Conservation (phyloP, 2,888 invertebrate genomes). For the Germaria angustata region DNA sequence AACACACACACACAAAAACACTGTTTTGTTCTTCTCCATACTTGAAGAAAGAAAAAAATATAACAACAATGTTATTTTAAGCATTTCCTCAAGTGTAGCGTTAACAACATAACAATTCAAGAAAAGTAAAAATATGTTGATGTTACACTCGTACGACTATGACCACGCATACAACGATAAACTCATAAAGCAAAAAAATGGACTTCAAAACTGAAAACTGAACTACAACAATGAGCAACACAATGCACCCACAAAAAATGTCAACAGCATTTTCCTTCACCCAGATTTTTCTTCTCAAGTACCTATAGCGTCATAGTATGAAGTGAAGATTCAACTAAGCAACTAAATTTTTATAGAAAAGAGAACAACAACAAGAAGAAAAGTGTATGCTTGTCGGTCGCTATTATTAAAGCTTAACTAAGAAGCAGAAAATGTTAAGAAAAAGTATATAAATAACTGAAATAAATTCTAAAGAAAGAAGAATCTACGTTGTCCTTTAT, state of each 20-base stretch:
- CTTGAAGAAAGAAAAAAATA: background rate
- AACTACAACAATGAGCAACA: background rate
- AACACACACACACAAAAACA: conserved; percentile 27
- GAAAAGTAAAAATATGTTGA: conserved; percentile 46
- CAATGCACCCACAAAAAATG: conserved; percentile 23
- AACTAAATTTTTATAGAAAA: conserved; percentile 32
- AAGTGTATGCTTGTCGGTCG: background rate
- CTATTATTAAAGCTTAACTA: conserved; percentile 43
- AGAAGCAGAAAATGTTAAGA: background rate
- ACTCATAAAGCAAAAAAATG: conserved; percentile 44
- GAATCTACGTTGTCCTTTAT: conserved; percentile 25
- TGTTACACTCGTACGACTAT: conserved; percentile 21
- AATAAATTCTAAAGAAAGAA: conserved; percentile 31
- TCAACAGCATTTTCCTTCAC: conserved; percentile 66
- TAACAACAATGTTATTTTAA: conserved; percentile 54
- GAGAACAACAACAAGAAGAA: conserved; percentile 14
- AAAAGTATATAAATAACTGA: conserved; percentile 22
- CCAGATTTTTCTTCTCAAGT: conserved; percentile 48
- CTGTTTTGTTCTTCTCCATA: conserved; percentile 8
- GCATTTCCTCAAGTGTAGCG: conserved; percentile 62
- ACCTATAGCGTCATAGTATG: background rate
- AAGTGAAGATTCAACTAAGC: conserved; percentile 15
- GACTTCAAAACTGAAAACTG: conserved; percentile 37
- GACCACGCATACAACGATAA: background rate
- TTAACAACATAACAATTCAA: conserved; percentile 58